Evolutionary conservation across 2,888 invertebrate species (phyloP), one percentile per base, ranked within the genome.

Genomic region (Flexamia atlantica): DNA sequence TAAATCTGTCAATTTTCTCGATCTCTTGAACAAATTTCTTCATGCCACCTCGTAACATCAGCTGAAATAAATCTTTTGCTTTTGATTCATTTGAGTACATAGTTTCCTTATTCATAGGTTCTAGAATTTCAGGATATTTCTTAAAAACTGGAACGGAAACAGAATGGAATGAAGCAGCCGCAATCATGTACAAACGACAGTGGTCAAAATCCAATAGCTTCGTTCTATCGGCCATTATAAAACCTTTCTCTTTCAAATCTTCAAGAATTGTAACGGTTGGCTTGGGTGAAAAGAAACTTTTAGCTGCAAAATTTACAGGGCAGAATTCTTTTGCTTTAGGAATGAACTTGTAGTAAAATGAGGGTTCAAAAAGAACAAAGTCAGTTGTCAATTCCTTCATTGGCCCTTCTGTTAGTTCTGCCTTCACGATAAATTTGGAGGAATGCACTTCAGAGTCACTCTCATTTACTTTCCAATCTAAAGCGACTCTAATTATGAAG

Each of bases 191-290:
- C 5, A 60, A 25, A 17, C 36, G 36, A 20, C 81, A 60, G 20
- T 81, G 60, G 25, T 81, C 64, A 3, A 81, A 81, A 57, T 81
- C 64, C 81, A 81, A 28, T 30, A 64, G 60, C 28, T 81, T 64
- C 4, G 40, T 60, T 36, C 60, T 32, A 20, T 81, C 81, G 14
- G 25, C 60, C 60, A 64, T 81, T n/a, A 64, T 3, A 28, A 64
- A 81, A n/a, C 81, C 81, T 23, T 4, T 36, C 40, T 60, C 81
- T 23, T 60, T 64, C 25, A 81, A 81, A 17, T 81, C 81, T 57
- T 81, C 81, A 64, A 81, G 64, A 36, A 81, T 30, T 40, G 57
- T 64, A 7, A 42, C 42, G 3, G 5, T 42, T 9, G 42, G 40
- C 40, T 42, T 42, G 17, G 81, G 23, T 9, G 81, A 81, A n/a